phyloP scores from a whole-genome alignment of 2,113 vertebrate species.

The Pangasianodon hypophthalmus region DNA sequence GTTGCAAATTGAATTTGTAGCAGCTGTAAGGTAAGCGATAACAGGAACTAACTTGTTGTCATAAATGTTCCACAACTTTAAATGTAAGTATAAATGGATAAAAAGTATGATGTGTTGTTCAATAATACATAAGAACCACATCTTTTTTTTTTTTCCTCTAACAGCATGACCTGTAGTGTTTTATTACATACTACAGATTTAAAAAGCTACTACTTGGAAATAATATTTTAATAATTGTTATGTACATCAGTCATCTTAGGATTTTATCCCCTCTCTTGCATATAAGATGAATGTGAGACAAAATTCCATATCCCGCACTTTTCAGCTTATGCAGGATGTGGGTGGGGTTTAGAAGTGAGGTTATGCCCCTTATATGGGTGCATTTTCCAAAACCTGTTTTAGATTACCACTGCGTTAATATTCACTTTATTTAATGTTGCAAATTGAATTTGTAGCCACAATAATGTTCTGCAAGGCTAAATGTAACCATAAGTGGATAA shows the following conservation, averaged over 20 bases:
- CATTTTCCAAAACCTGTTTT: no score
- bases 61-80: background rate
- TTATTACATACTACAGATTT: no score
- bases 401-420: background rate
- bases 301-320: constrained; percentile 53
- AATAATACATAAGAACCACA: no score
- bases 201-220: no score
- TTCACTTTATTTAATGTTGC: background rate
- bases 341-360: background rate
- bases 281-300: constrained; percentile 42
- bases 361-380: background rate
- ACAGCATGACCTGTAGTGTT: no score
- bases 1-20: no score
- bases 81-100: background rate
- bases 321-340: constrained; percentile 53
- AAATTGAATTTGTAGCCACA: background rate
- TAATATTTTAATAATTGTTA: background rate
- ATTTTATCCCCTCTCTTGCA: constrained; percentile 42
- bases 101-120: no score
- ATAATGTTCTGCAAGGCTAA: background rate
- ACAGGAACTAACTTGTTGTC: background rate
- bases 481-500: background rate
- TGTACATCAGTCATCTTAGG: constrained; percentile 35
- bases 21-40: background rate
- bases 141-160: no score